These are phyloP conservation scores for Drosophila demipolita DNA, from an alignment of 2,888 invertebrate species.

Conservation along the genomic window DNA sequence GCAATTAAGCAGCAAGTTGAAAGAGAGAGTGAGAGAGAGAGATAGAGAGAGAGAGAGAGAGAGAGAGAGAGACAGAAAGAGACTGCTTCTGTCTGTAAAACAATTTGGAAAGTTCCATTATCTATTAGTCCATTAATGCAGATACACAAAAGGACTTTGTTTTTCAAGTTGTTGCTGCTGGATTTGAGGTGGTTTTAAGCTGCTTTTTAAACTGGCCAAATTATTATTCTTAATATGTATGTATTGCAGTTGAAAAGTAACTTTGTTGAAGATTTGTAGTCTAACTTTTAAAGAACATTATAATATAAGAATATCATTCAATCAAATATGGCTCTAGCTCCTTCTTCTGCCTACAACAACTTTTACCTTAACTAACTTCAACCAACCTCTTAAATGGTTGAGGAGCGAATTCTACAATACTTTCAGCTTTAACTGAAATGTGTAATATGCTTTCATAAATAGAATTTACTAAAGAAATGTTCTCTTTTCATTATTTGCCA, in stretches of 20 bases:
- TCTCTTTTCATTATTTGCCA: neutral
- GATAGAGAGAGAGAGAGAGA: neutral
- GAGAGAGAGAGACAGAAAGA: neutral
- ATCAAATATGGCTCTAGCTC: too few relatives aligned
- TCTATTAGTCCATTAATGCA: slow-evolving; percentile 75
- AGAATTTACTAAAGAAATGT: too few relatives aligned
- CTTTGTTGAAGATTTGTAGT: neutral
- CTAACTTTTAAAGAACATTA: neutral
- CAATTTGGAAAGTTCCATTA: slow-evolving; percentile 72
- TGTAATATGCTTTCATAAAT: neutral
- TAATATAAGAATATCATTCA: too few relatives aligned
- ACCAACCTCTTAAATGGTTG: too few relatives aligned
- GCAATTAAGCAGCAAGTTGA: slow-evolving; percentile 50
- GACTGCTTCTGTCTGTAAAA: slow-evolving; percentile 53
- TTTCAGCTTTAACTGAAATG: neutral
- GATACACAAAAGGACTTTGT: slow-evolving; percentile 42
- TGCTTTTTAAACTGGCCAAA: slow-evolving; percentile 9
- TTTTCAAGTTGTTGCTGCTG: slow-evolving; percentile 14
- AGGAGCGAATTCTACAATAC: too few relatives aligned
- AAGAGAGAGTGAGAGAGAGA: neutral
- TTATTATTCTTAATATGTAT: neutral
- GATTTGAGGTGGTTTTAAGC: slow-evolving; percentile 4
- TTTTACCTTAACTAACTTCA: too few relatives aligned
- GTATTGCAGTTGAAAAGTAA: neutral
- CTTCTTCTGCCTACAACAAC: too few relatives aligned